phyloP scores from a whole-genome alignment of 2,113 vertebrate species.

The Oryzias melastigma region DNA sequence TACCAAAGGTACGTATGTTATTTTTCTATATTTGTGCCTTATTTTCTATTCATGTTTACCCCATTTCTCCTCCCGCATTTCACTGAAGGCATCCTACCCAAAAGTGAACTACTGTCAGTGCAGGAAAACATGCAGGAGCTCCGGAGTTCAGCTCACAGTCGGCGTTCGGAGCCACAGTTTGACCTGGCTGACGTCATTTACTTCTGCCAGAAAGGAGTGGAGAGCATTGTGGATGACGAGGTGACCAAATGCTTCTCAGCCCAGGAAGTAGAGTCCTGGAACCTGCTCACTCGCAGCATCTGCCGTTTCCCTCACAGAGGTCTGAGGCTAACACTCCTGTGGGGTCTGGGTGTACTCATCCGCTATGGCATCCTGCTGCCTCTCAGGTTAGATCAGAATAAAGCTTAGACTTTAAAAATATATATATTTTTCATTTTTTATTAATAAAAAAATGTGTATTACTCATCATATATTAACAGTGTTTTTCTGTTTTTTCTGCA shows the following conservation, averaged over 20 bases:
- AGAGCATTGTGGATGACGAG: slow-evolving; percentile 94
- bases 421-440: too few relatives aligned
- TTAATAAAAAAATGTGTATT: not conserved
- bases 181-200: slow-evolving; percentile 90
- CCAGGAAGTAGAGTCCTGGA: slow-evolving; percentile 92
- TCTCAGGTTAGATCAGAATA: slow-evolving; percentile 78
- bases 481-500: slow-evolving; percentile 52
- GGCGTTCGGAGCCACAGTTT: slow-evolving; percentile 77
- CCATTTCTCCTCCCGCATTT: not conserved
- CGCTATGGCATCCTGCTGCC: slow-evolving; percentile 90
- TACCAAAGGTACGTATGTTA: slow-evolving; percentile 26
- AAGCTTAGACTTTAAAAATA: too few relatives aligned
- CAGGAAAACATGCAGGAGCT: slow-evolving; percentile 74
- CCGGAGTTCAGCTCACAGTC: slow-evolving; percentile 49
- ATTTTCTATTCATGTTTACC: not conserved
- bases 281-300: slow-evolving; percentile 90
- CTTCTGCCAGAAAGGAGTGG: slow-evolving; percentile 89
- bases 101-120: slow-evolving; percentile 81
- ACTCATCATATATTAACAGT: not conserved
- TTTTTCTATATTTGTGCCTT: not conserved
- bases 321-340: slow-evolving; percentile 83
- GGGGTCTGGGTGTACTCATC: slow-evolving; percentile 86
- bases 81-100: slow-evolving; percentile 86
- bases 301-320: slow-evolving; percentile 91
- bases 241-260: slow-evolving; percentile 92